phyloP scores from a whole-genome alignment of 2,888 invertebrate genomes.

The Drosophila yooni region DNA sequence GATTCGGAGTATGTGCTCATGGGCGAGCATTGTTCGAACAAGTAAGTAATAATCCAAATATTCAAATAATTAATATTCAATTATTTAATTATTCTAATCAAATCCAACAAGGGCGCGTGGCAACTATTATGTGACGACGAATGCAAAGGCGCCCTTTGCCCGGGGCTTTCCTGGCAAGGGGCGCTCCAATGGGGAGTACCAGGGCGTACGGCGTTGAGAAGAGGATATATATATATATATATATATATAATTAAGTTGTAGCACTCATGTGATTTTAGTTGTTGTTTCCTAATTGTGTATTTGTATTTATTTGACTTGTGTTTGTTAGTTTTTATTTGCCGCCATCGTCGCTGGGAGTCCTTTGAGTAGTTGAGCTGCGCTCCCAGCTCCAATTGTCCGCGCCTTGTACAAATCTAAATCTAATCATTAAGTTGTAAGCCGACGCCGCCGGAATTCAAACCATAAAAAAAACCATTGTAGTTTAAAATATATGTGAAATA shows the following conservation, averaged over 20 bases:
- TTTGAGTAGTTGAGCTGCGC: background rate
- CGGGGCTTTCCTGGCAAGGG: constrained; percentile 91
- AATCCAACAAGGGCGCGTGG: constrained; percentile 89
- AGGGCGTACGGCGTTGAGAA: constrained; percentile 79
- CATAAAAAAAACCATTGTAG: constrained; percentile 9
- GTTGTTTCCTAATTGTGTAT: constrained; percentile 66
- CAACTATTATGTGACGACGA: constrained; percentile 94
- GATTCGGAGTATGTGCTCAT: constrained; percentile 92
- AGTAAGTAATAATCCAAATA: constrained; percentile 86
- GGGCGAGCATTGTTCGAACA: constrained; percentile 92
- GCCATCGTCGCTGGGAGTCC: constrained; percentile 56
- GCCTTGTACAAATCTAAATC: constrained; percentile 72
- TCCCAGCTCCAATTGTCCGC: constrained; percentile 43
- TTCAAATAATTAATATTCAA: no score
- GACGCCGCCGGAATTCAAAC: constrained; percentile 32
- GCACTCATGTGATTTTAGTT: constrained; percentile 76
- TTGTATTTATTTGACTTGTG: constrained; percentile 66
- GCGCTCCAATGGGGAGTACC: constrained; percentile 82
- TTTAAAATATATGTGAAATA: constrained; percentile 21
- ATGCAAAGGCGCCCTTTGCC: constrained; percentile 93
- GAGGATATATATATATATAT: constrained; percentile 1
- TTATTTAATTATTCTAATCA: constrained; percentile 28
- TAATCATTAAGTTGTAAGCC: constrained; percentile 72
- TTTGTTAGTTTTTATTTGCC: constrained; percentile 57
- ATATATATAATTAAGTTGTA: constrained; percentile 40